Percentiles rank a stretch among this genome's conserved stretches.
Conservation (phyloP, 2,797 vertebrate species). For the Lacerta agilis region DNA sequence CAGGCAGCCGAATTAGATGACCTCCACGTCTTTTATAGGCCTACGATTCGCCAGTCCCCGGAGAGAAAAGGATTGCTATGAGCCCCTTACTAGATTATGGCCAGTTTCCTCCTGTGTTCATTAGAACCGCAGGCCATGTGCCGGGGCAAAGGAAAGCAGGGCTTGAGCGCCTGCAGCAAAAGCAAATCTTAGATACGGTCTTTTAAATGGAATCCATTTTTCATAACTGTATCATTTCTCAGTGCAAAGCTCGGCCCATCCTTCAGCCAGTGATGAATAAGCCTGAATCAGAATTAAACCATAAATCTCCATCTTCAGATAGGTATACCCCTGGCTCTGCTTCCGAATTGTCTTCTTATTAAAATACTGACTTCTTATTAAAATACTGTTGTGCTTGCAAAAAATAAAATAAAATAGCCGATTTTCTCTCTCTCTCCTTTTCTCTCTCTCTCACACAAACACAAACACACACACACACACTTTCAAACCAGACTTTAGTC, state of each 20-base stretch:
- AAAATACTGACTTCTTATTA: constrained; percentile 41
- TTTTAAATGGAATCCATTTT: constrained; percentile 46
- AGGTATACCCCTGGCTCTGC: constrained; percentile 32
- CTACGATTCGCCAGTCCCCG: constrained; percentile 27
- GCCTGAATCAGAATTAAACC: constrained; percentile 17
- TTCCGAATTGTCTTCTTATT: constrained; percentile 16
- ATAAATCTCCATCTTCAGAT: constrained; percentile 23
- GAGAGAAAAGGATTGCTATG: constrained; percentile 36
- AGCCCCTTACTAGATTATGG: constrained; percentile 25
- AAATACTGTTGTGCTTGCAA: constrained; percentile 4
- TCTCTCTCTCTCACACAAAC: accelerated
- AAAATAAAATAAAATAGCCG: not conserved
- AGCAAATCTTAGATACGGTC: constrained; percentile 25
- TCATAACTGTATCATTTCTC: constrained; percentile 25
- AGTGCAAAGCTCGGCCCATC: not conserved
- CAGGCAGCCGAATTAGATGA: not conserved
- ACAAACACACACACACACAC: not conserved
- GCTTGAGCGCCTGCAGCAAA: constrained; percentile 13
- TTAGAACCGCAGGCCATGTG: constrained; percentile 35
- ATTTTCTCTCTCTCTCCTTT: accelerated
- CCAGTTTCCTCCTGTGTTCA: constrained; percentile 14
- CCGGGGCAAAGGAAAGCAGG: constrained; percentile 32
- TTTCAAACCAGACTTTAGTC: not conserved
- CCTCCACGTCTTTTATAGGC: not conserved
- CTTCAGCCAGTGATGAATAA: constrained; percentile 6